Evolutionary conservation across 1,140 invertebrate genomes (phyloP).

Genomic region (Drosophila cardini): DNA sequence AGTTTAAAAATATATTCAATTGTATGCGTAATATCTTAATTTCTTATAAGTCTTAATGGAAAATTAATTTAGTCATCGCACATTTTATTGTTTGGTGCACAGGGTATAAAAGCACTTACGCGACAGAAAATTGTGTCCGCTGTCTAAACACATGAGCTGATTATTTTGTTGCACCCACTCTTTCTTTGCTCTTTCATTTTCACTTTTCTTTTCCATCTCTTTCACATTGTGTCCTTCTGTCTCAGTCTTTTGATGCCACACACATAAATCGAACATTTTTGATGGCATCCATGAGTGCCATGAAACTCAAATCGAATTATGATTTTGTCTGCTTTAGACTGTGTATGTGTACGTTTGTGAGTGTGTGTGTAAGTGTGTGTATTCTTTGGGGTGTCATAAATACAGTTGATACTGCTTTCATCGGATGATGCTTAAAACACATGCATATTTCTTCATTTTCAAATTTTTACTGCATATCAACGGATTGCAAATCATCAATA

Average conservation of each 20-base stretch:
- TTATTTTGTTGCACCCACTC: neutral
- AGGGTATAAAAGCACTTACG: conserved; percentile 9
- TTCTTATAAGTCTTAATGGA: too few species aligned
- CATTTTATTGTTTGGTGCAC: too few species aligned
- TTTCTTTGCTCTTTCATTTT: too few species aligned
- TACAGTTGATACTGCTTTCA: conserved; percentile 21
- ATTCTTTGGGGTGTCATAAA: conserved; percentile 36
- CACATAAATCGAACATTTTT: conserved; percentile 39
- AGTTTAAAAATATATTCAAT: too few species aligned
- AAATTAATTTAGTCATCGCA: too few species aligned
- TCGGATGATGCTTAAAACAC: neutral
- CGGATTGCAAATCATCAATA: conserved; percentile 29
- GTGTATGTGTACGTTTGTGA: neutral
- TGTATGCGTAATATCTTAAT: too few species aligned
- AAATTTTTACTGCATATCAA: conserved; percentile 36
- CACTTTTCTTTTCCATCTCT: neutral
- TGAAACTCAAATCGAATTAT: conserved; percentile 45
- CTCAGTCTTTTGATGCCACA: neutral
- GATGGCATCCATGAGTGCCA: conserved; percentile 25
- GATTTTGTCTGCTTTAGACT: conserved; percentile 23
- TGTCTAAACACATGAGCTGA: conserved; percentile 7
- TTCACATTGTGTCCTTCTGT: neutral
- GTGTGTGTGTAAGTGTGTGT: neutral
- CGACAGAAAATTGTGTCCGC: conserved; percentile 6
- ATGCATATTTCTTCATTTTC: conserved; percentile 17